Base-by-base conservation (phyloP, 2,888 invertebrate species). In the Macroteleia sp. region DNA sequence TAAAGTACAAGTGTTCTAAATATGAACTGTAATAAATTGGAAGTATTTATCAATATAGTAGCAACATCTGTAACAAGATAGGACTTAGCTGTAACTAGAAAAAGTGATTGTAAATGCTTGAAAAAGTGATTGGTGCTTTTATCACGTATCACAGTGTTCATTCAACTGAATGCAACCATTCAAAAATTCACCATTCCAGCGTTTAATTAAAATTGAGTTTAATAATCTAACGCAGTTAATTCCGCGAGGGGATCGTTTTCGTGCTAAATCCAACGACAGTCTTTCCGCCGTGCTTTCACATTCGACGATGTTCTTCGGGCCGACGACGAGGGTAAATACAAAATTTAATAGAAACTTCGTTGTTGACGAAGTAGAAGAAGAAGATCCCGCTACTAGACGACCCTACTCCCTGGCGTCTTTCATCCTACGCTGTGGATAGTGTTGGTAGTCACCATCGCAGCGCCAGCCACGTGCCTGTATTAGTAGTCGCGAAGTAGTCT, bases 321-420 rank as follows among this genome's bases (percentile, higher is more conserved):
- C 75, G 76, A 25, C 79, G 78, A 80, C 77, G 74, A 81, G 81
- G 76, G 83, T 82, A 85, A 85, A 85, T 83, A 83, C 83, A 75
- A 83, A 85, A 84, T 83, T 85, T 82, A 84, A 85, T 85, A 84
- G 83, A 84, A 84, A 84, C 83, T 85, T 84, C 46, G 81, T 82
- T 83, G 83, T 83, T 84, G 83, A 82, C 82, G 83, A 81, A 82
- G 73, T 75, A 77, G 82, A 78, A 81, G 70, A 80, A 77, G 69
- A 67, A 73, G 78, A 77, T 73, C 67, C 76, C 66, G 71, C 56
- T 50, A 56, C 75, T 75, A 75, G 76, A 71, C 61, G 57, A 61
- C 67, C 62, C 50, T 54, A 64, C 74, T 67, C 64, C 34, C 36
- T 12, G 52, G 41, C 44, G 64, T 54, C 66, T 62, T 74, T 69